Evolutionary conservation across 2,888 invertebrate genomes (phyloP).

Genomic region (Dolichopus griseipennis): DNA sequence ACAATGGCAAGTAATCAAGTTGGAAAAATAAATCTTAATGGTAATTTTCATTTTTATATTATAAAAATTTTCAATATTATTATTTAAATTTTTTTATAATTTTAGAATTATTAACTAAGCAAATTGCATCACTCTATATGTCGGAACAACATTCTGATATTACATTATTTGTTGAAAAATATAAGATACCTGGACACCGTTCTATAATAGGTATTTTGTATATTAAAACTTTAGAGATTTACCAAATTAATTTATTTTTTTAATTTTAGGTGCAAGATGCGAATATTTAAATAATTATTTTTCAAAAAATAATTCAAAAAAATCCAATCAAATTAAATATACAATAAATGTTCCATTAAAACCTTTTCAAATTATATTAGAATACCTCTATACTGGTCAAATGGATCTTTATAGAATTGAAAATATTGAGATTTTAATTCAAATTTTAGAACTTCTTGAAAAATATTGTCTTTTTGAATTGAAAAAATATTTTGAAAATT

Average conservation of each 20-base stretch:
- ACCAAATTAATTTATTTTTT: too few species aligned
- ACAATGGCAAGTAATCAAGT: too few species aligned
- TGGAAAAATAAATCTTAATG: too few species aligned
- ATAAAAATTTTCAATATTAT: too few species aligned
- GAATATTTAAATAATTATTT: too few species aligned
- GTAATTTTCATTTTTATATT: too few species aligned
- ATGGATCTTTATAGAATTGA: slow-evolving; percentile 58
- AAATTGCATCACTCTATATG: too few species aligned
- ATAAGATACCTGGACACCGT: slow-evolving; percentile 39
- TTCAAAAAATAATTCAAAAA: slow-evolving; percentile 68
- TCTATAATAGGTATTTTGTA: slow-evolving; percentile 57
- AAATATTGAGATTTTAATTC: slow-evolving; percentile 60
- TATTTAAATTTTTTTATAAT: too few species aligned
- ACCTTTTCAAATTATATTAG: slow-evolving; percentile 78
- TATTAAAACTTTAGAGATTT: too few species aligned
- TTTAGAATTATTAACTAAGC: too few species aligned
- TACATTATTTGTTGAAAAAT: too few species aligned
- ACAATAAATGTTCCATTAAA: slow-evolving; percentile 72
- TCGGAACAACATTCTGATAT: too few species aligned
- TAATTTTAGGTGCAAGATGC: slow-evolving; percentile 83
- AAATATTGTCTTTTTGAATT: slow-evolving; percentile 91
- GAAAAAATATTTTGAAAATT: slow-evolving; percentile 89
- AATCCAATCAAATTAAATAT: slow-evolving; percentile 69
- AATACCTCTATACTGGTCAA: slow-evolving; percentile 91
- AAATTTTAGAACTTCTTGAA: slow-evolving; percentile 79